phyloP scores from a whole-genome alignment of 2,888 invertebrate genomes.

The Bellardia bayeri region DNA sequence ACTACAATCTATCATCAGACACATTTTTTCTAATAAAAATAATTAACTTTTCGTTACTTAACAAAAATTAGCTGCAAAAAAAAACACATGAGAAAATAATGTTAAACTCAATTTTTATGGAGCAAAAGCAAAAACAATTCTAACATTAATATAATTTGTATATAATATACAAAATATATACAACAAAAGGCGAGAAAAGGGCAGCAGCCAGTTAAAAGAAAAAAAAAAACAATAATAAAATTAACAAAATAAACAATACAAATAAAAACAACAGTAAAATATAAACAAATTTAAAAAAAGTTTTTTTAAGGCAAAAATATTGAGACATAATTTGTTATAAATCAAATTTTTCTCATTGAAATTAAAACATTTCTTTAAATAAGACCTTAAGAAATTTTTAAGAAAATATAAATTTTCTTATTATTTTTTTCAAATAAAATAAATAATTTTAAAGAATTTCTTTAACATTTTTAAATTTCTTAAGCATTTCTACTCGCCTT shows the following conservation, averaged over 20 bases:
- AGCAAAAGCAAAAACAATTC: background rate
- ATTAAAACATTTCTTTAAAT: too few species aligned
- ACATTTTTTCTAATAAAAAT: slow-evolving; percentile 10
- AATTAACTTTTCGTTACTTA: slow-evolving; percentile 38
- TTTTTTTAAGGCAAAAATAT: too few species aligned
- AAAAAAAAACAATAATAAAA: background rate
- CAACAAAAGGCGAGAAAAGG: background rate
- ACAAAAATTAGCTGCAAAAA: background rate
- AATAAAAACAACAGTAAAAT: background rate
- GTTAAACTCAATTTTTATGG: background rate
- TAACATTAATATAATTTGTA: background rate
- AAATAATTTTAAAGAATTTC: too few species aligned
- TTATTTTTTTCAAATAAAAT: too few species aligned
- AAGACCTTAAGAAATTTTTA: too few species aligned
- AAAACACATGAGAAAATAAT: background rate
- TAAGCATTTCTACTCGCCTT: too few species aligned
- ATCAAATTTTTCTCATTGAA: too few species aligned
- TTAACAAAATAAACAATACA: background rate
- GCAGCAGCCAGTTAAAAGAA: background rate
- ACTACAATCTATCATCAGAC: slow-evolving; percentile 25
- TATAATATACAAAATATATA: background rate
- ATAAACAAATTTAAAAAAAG: background rate
- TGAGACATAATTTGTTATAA: too few species aligned
- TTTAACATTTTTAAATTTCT: background rate
- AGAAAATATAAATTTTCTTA: too few species aligned